These are phyloP conservation scores for Aplidium turbinatum DNA, from an alignment of 23 tunicate genomes.

Conservation along the genomic window DNA sequence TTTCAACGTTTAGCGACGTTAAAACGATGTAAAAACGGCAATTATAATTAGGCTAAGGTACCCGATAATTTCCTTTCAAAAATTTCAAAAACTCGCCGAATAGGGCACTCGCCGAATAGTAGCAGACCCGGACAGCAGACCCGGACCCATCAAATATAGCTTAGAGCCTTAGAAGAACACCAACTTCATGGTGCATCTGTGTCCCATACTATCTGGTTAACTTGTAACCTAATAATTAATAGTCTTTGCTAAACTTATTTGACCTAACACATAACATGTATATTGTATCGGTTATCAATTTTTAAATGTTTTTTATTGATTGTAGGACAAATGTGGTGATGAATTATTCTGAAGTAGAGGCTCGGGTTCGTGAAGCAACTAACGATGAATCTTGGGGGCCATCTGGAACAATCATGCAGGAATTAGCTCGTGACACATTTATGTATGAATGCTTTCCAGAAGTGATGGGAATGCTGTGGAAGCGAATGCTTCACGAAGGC, in stretches of 20 bases:
- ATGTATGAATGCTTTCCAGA: slow-evolving; percentile 91
- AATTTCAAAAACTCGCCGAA: too few species aligned
- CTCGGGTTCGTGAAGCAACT: slow-evolving; percentile 87
- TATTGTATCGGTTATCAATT: background rate
- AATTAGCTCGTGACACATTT: slow-evolving; percentile 83
- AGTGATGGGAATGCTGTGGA: slow-evolving; percentile 99
- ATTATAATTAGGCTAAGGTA: too few species aligned
- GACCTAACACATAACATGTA: background rate
- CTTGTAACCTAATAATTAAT: background rate
- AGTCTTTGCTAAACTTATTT: background rate
- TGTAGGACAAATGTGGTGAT: slow-evolving; percentile 92
- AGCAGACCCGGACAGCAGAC: background rate
- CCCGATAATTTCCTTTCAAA: too few species aligned
- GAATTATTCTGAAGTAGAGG: slow-evolving; percentile 94
- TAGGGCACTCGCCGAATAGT: too few species aligned
- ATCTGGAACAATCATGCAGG: slow-evolving; percentile 92
- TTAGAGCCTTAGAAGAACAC: too few species aligned
- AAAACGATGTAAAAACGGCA: too few species aligned
- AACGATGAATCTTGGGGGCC: slow-evolving; percentile 99
- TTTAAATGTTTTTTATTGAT: background rate
- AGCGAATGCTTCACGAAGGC: slow-evolving; percentile 94
- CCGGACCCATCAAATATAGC: too few species aligned
- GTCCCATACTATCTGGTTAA: too few species aligned
- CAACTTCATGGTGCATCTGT: too few species aligned
- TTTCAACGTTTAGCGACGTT: too few species aligned